Evolutionary conservation across 1,140 invertebrate genomes (phyloP), one percentile per base, ranked within the genome.

Genomic region (Telenomus remus): DNA sequence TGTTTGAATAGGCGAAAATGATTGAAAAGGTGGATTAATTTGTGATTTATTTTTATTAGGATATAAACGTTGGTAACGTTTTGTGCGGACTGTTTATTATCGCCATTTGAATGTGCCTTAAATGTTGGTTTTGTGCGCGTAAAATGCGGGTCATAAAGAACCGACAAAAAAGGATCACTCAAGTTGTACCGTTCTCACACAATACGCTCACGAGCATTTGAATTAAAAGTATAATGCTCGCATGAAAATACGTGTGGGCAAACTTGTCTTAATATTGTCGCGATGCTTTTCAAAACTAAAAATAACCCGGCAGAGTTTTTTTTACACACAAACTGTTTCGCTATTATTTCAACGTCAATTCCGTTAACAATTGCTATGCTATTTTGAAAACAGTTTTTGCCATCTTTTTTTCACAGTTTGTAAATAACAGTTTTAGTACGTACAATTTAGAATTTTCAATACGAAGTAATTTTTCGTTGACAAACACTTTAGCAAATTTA

Each of bases 91-190:
- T 27, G 19, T 27, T 55, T 46, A 59, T 65, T 72, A 66, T 66
- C 19, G 49, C 43, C 11, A 44, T 60, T 34, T 60, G 42, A 55
- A 66, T 63, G 15, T 54, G 69, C 57, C 46, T 72, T 53, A 53
- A 53, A 34, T 60, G 14, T 33, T 19, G 50, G 50, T 60, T 66
- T 66, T 73, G 61, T 65, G 37, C 44, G 34, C 48, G 19, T 73
- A 66, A 73, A 73, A 73, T 66, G 61, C 55, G 70, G 70, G 56
- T 13, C 50, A 35, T 60, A 73, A 66, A 59, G 27, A 12, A 51
- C 48, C 14, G 44, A 60, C 42, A 73, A 73, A 73, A 66, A 65
- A 70, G 43, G 56, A 55, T 66, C 61, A 42, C 39, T 66, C 46
- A 46, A 60, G 48, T 65, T 59, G 51, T 60, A 44, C 27, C 54